Evolutionary conservation across 2,888 invertebrate genomes (phyloP).

Genomic region (Agrochola lota): DNA sequence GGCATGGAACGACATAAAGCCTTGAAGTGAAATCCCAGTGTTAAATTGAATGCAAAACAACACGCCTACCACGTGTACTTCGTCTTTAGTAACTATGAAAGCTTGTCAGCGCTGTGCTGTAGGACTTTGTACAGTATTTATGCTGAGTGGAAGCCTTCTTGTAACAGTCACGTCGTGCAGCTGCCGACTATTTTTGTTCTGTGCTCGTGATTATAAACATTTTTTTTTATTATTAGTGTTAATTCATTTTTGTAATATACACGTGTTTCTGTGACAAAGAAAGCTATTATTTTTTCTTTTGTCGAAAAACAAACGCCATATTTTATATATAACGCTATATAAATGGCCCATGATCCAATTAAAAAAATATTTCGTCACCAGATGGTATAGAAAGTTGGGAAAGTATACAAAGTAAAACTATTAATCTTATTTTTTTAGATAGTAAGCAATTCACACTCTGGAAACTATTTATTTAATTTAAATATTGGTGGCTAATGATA

Average conservation of each 20-base stretch:
- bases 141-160: background rate
- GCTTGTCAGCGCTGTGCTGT: background rate
- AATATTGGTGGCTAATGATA: conserved; percentile 23
- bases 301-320: too few species aligned
- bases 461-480: conserved; percentile 18
- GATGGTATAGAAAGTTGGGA: background rate
- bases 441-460: background rate
- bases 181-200: too few species aligned
- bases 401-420: conserved; percentile 8
- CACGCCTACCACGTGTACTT: too few species aligned
- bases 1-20: background rate
- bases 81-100: background rate
- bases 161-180: background rate
- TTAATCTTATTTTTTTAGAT: conserved; percentile 12
- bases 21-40: background rate
- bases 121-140: background rate
- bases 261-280: background rate
- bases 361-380: conserved; percentile 7
- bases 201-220: too few species aligned
- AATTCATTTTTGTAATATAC: too few species aligned
- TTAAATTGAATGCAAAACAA: conserved; percentile 1
- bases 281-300: too few species aligned
- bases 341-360: background rate
- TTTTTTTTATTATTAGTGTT: too few species aligned
- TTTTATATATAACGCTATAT: background rate